A percentile compares a stretch with the other conserved stretches of the same genome.
Conservation (phyloP, 2,797 vertebrate species). For the Onychomys leucogaster region DNA sequence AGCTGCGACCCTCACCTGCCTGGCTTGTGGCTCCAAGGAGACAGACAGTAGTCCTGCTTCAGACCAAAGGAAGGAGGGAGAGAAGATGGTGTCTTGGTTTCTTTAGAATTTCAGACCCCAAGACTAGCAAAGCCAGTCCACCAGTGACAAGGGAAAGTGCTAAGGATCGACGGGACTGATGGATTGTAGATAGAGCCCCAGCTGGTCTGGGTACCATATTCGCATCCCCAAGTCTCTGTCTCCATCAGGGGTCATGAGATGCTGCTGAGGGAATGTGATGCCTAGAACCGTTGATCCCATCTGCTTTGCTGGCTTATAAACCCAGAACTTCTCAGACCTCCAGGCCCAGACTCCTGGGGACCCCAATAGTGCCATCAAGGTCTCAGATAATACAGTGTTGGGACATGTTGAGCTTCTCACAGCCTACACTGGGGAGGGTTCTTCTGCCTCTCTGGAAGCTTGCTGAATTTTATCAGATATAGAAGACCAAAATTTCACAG, state of each 20-base stretch:
- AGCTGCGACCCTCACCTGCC: background rate
- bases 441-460: background rate
- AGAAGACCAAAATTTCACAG: background rate
- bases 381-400: background rate
- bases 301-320: background rate
- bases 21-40: background rate
- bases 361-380: background rate
- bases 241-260: background rate
- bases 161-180: background rate
- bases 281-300: background rate
- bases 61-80: background rate
- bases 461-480: conserved; percentile 19
- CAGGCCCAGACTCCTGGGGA: background rate
- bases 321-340: conserved; percentile 1
- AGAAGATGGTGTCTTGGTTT: background rate
- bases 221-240: background rate
- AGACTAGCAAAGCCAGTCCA: background rate
- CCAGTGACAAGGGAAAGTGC: background rate
- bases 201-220: background rate
- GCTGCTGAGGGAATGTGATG: background rate
- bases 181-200: background rate
- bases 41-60: background rate
- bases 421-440: background rate
- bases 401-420: background rate
- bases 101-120: conserved; percentile 23